Percentiles rank a stretch among this genome's conserved stretches.
phyloP scores from a whole-genome alignment of 2,888 invertebrate genomes.

The Cantharis nigra region DNA sequence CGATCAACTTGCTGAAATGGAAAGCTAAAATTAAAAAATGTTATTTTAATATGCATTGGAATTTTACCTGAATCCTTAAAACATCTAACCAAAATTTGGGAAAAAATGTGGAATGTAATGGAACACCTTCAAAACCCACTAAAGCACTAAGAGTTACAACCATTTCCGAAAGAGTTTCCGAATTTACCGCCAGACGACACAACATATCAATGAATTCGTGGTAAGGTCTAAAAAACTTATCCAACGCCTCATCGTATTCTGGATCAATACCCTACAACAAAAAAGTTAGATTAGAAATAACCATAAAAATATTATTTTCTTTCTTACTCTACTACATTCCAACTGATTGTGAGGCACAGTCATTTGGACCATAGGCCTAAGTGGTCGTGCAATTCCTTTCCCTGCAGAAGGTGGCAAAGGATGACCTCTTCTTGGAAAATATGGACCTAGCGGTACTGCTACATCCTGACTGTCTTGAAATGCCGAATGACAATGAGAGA shows the following conservation, averaged over 20 bases:
- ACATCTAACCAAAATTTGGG: conserved; percentile 93
- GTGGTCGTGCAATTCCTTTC: conserved; percentile 71
- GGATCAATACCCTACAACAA: conserved; percentile 68
- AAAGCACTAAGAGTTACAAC: conserved; percentile 85
- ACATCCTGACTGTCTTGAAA: conserved; percentile 75
- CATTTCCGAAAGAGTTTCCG: conserved; percentile 83
- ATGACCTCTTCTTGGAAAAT: conserved; percentile 74
- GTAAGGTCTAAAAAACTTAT: conserved; percentile 83
- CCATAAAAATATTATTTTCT: not conserved
- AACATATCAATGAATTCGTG: conserved; percentile 86
- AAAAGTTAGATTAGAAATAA: not conserved
- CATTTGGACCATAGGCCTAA: conserved; percentile 84
- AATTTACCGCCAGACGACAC: conserved; percentile 87
- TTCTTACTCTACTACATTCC: conserved; percentile 65
- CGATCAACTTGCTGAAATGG: conserved; percentile 69
- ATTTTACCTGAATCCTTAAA: conserved; percentile 67
- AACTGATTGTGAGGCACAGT: conserved; percentile 77
- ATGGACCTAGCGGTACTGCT: conserved; percentile 74
- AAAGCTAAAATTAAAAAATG: not conserved
- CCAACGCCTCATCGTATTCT: conserved; percentile 75
- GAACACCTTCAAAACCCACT: conserved; percentile 89
- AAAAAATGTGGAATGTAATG: conserved; percentile 85
- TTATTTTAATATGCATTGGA: not conserved
- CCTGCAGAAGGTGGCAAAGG: conserved; percentile 61
- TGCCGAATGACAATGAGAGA: conserved; percentile 82